Base-by-base conservation (phyloP, 2,113 vertebrate genomes). In the Forbesichthys papilliferus region DNA sequence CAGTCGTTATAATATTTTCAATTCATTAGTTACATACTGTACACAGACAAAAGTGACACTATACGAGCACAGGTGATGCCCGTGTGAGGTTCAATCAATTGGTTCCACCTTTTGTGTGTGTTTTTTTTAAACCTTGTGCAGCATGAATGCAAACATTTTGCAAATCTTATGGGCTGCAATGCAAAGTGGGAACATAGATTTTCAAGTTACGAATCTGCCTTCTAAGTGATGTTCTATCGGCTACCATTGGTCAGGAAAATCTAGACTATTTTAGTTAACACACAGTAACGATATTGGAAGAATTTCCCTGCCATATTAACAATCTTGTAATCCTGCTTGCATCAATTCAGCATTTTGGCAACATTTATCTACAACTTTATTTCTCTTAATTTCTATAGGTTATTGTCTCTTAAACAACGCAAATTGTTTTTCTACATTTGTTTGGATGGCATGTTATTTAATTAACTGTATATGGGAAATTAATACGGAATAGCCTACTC, bases 251-350 rank as follows among this genome's bases (percentile, higher is more conserved):
- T 54, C 70, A 59, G 64, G 68, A 27, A 54, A 54, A 54, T 14
- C 4, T n/a, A n/a, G 52, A 54, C 6, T 16, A 3, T 4, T n/a
- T n/a, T n/a, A 7, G 52, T 54, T 54, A 13, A 14, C 52, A 54
- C 52, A 54, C 3, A 6, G 6, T 7, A n/a, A 7, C n/a, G 52
- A 54, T n/a, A 34, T 16, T 56, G 16, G n/a, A 61, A 51, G 53
- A 12, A 73, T 48, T 47, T 64, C 70, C 84, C 85, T 87, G 88
- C 87, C 87, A 90, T 90, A 85, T 88, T 79, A 66, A 63, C 77
- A 57, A 20, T 60, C 66, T 63, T 78, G 60, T 27, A 27, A 27
- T 71, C 73, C 71, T 65, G 68, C 57, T 57, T 53, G 71, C 51
- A 66, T 51, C 48, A 10, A 11, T 55, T 54, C 61, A 62, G 33